Evolutionary conservation across 1,140 invertebrate species (phyloP), one percentile per base, ranked within the genome.

Genomic region (Drosophila carrolli): DNA sequence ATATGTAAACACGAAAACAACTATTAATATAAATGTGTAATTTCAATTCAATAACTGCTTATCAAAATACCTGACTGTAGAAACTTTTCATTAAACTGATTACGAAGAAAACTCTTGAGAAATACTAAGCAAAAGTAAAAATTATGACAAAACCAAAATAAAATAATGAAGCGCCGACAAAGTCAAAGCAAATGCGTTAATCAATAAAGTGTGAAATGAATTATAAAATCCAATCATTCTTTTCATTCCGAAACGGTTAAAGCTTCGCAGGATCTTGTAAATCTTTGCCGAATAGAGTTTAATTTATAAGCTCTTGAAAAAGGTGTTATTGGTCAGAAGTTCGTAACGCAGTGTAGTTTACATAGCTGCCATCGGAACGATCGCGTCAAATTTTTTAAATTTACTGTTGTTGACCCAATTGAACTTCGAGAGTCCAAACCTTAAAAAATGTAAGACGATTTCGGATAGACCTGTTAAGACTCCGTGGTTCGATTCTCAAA

Each of bases 61-160:
- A 89, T 89, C 84, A 90, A 88, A 89, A 78, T 88, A 88, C 83
- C 83, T 88, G 83, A 88, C 84, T 77, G 75, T 88, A 89, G 83
- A 88, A 70, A 83, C 80, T 89, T 85, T 86, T 88, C 84, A 83
- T 88, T 83, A 53, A 65, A 75, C 71, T 48, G 51, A 75, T 50
- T 48, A 59, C 44, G 66, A 73, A 46, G 44, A 48, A 32, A 73
- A 63, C 51, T 70, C 63, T 58, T 19, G 66, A 67, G 60, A 59
- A 80, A 35, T 44, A 72, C 50, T 59, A 76, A 67, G 51, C 68
- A 32, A 75, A 73, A 57, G 62, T 35, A 8, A 71, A 40, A 48
- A 77, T 71, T 35, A 81, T 37, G 63, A 77, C 46, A 68, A 66
- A 76, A 62, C n/a, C 53, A 72, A 75, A 63, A 75, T 70, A 65